Evolutionary conservation across 2,797 vertebrate genomes (phyloP), one percentile per base, ranked within the genome.

Genomic region (Enteromius argenteus): DNA sequence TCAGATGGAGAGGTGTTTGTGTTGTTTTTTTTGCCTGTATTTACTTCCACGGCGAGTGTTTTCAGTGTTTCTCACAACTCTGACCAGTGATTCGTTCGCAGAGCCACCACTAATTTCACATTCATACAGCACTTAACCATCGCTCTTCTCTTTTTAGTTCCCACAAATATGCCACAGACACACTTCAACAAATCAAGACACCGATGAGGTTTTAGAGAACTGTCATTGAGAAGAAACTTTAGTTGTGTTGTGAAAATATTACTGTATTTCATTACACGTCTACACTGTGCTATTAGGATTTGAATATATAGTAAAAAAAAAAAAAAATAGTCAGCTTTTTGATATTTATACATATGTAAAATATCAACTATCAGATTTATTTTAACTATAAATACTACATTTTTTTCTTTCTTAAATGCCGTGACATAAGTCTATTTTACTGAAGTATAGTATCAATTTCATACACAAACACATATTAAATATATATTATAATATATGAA

Each of bases 61-160:
- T 72, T 68, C 2, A 27, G 62, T 32, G 30, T 32, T 39, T 80
- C 62, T 68, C 66, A 69, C 46, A 53, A 4, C 72, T 53, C 49
- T 56, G 66, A 35, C 46, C n/a, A 27, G 78, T 68, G 78, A 27
- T 37, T 35, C 15, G 64, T 77, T 73, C 64, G 58, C 3, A 80
- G 44, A 78, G 64, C 73, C 68, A 64, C 83, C 83, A 37, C 83
- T 69, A 21, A 58, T 68, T 71, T 56, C 49, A 79, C 69, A 79
- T 82, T 56, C 21, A 10, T 49, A 51, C 39, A 51, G 39, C 78
- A 39, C n/a, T 56, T 37, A 80, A 53, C 68, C 44, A 46, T 68
- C 58, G 64, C 77, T 64, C 83, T 84, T 86, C 86, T 85, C 71
- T 66, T 81, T 87, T 85, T 80, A 27, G 15, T 30, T 42, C 67